phyloP scores from a whole-genome alignment of 2,113 vertebrate species.

The Actenoides lindsayi region DNA sequence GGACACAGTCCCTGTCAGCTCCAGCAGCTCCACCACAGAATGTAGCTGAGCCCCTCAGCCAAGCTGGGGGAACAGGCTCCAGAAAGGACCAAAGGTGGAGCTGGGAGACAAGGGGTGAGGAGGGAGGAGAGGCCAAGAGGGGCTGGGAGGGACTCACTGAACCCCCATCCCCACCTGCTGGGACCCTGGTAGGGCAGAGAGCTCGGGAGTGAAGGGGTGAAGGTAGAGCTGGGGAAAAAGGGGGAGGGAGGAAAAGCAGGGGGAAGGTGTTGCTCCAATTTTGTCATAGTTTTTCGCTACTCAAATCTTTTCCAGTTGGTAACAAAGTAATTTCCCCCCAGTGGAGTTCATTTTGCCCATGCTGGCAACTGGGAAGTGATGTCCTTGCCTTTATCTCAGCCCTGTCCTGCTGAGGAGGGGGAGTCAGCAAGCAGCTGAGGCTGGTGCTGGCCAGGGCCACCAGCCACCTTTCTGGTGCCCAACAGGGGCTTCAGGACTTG shows the following conservation, averaged over 20 bases:
- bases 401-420: neutral
- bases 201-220: neutral
- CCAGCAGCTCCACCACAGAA: neutral
- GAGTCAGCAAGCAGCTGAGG: neutral
- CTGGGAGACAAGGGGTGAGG: neutral
- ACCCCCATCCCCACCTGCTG: neutral
- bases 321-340: neutral
- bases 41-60: neutral
- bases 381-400: neutral
- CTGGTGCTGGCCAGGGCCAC: neutral
- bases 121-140: neutral
- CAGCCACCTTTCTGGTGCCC: neutral
- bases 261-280: neutral
- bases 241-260: neutral
- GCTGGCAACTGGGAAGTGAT: neutral
- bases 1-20: neutral
- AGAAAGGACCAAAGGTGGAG: neutral
- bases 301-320: neutral
- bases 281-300: neutral
- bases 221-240: neutral
- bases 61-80: neutral
- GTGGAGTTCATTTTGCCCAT: neutral
- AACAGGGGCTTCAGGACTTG: neutral
- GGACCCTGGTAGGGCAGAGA: neutral
- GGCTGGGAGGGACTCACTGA: neutral